phyloP scores from a whole-genome alignment of 2,797 vertebrate genomes.

The Buphagus erythrorhynchus region DNA sequence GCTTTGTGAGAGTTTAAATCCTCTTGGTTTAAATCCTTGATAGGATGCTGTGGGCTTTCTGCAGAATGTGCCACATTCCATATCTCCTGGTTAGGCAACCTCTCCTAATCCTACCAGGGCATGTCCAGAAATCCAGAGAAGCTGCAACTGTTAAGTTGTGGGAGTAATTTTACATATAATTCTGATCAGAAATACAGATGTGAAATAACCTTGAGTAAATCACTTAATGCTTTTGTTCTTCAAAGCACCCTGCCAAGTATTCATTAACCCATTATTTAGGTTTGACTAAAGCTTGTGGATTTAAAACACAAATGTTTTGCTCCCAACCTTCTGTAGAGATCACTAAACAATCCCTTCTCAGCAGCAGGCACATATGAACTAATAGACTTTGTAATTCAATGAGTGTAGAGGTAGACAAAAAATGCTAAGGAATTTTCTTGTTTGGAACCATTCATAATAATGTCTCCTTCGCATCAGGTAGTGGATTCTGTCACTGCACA shows the following conservation, averaged over 20 bases:
- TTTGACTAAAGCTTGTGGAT: not conserved
- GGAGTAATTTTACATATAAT: not conserved
- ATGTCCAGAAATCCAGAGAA: not conserved
- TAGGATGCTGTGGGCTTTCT: not conserved
- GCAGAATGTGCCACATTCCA: not conserved
- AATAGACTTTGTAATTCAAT: not conserved
- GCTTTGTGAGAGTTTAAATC: not conserved
- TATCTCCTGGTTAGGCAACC: not conserved
- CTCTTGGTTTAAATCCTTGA: not conserved
- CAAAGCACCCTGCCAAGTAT: not conserved
- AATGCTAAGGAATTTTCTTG: not conserved
- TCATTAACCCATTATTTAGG: constrained; percentile 1
- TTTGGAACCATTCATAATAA: not conserved
- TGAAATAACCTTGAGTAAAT: not conserved
- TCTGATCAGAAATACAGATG: not conserved
- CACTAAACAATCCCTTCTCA: not conserved
- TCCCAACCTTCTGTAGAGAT: not conserved
- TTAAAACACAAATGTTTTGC: not conserved
- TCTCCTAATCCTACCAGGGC: not conserved
- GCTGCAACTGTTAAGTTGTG: not conserved
- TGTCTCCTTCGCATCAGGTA: not conserved
- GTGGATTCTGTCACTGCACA: not conserved
- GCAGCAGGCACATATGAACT: not conserved
- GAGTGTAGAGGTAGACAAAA: not conserved
- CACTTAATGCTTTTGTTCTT: not conserved